Evolutionary conservation across 2,888 invertebrate genomes (phyloP).

Genomic region (Miltochrista miniata): DNA sequence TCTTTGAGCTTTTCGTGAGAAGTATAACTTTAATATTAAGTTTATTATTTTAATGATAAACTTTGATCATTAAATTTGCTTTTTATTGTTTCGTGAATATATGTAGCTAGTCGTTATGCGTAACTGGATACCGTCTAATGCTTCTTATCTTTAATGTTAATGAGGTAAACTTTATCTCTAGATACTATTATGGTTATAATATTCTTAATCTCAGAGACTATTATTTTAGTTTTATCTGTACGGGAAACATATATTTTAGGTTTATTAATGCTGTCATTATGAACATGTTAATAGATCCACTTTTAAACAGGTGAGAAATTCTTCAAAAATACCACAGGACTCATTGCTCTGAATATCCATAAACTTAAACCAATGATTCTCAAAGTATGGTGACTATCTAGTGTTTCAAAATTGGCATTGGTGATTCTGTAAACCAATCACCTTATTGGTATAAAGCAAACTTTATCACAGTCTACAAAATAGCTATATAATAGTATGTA

Average conservation of each 20-base stretch:
- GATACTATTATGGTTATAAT: conserved; percentile 5
- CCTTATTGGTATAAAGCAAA: too few species aligned
- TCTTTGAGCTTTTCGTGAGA: conserved; percentile 8
- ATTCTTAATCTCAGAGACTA: not conserved
- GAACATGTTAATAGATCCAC: not conserved
- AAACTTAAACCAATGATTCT: too few species aligned
- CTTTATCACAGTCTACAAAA: too few species aligned
- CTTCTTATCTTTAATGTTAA: conserved; percentile 24
- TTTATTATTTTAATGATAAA: not conserved
- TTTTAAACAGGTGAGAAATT: not conserved
- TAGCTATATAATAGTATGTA: too few species aligned
- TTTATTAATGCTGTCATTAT: not conserved
- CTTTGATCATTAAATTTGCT: not conserved
- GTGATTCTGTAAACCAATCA: too few species aligned
- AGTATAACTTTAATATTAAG: not conserved
- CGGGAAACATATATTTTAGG: not conserved
- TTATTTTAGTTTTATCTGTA: conserved; percentile 19
- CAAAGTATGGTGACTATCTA: too few species aligned
- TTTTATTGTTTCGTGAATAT: not conserved
- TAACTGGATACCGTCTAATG: conserved; percentile 8
- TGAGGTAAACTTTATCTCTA: conserved; percentile 21
- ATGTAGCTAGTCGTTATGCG: too few species aligned
- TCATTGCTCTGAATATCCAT: conserved; percentile 57
- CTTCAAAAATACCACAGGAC: conserved; percentile 53
- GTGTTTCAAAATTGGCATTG: too few species aligned